Evolutionary conservation across 2,113 vertebrate species (phyloP).

Genomic region (Gambusia affinis): DNA sequence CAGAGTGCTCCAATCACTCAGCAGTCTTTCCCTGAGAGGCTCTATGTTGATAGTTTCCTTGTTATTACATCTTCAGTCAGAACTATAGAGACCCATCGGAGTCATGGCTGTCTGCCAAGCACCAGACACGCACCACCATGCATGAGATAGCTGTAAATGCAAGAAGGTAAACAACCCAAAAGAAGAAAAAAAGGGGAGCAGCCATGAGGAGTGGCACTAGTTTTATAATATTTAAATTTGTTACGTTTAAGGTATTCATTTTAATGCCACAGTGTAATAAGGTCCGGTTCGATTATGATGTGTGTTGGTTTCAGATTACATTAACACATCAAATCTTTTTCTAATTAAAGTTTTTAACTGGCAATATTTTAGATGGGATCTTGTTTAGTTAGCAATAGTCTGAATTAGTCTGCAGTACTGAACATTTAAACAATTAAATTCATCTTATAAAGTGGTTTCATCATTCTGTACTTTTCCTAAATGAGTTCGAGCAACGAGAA

Average conservation of each 20-base stretch:
- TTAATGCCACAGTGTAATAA: too few relatives aligned
- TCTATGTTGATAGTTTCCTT: slow-evolving; percentile 74
- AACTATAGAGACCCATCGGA: slow-evolving; percentile 48
- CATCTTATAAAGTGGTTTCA: neutral
- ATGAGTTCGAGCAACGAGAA: neutral
- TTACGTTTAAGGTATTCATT: too few relatives aligned
- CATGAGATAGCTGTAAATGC: slow-evolving; percentile 16
- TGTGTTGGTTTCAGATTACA: neutral
- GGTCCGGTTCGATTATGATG: too few relatives aligned
- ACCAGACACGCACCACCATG: slow-evolving; percentile 32
- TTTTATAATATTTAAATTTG: neutral
- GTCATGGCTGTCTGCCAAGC: slow-evolving; percentile 57
- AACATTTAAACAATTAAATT: neutral
- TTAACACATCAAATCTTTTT: neutral
- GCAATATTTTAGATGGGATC: neutral
- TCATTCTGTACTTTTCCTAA: neutral
- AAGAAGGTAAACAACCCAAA: slow-evolving; percentile 24
- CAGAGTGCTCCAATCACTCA: slow-evolving; percentile 80
- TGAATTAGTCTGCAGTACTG: neutral
- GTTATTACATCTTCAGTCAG: slow-evolving; percentile 59
- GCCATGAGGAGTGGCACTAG: slow-evolving; percentile 1
- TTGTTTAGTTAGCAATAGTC: neutral
- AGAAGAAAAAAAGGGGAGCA: neutral
- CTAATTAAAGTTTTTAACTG: neutral
- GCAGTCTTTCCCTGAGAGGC: slow-evolving; percentile 76